Evolutionary conservation across 2,888 invertebrate genomes (phyloP).

Genomic region (Teinopalpus imperialis): DNA sequence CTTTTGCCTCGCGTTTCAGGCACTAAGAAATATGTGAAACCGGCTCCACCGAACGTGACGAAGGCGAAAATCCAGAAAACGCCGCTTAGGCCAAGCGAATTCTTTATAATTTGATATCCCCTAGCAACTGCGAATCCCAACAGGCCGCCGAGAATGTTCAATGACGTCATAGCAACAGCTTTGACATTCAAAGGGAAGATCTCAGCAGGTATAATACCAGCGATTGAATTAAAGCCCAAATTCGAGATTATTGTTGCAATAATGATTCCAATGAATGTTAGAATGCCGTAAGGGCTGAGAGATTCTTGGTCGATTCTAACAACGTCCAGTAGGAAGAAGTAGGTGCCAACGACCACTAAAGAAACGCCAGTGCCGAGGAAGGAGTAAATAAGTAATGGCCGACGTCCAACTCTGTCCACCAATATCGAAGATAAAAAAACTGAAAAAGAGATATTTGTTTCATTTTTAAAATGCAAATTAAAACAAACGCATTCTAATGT

Average conservation of each 20-base stretch:
- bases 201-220: slow-evolving; percentile 71
- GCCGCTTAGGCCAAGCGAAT: slow-evolving; percentile 64
- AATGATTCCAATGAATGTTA: slow-evolving; percentile 68
- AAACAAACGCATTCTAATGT: no score
- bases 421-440: slow-evolving; percentile 56
- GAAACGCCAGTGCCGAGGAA: slow-evolving; percentile 49
- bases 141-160: slow-evolving; percentile 68
- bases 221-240: slow-evolving; percentile 72
- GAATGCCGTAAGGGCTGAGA: slow-evolving; percentile 46
- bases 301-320: slow-evolving; percentile 38
- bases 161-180: slow-evolving; percentile 70
- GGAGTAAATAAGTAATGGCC: slow-evolving; percentile 67
- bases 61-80: slow-evolving; percentile 72
- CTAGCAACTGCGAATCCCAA: slow-evolving; percentile 73
- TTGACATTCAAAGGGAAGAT: slow-evolving; percentile 81
- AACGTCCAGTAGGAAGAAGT: slow-evolving; percentile 56
- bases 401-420: slow-evolving; percentile 65
- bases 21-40: slow-evolving; percentile 70
- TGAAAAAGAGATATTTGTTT: slow-evolving; percentile 44
- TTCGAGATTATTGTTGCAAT: slow-evolving; percentile 45
- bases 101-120: slow-evolving; percentile 72
- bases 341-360: slow-evolving; percentile 49
- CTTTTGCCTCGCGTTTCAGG: slow-evolving; percentile 83
- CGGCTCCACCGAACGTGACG: slow-evolving; percentile 64
- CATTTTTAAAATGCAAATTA: no score